Conservation (phyloP, 2,888 invertebrate genomes). For the Chrysotoxum bicinctum region DNA sequence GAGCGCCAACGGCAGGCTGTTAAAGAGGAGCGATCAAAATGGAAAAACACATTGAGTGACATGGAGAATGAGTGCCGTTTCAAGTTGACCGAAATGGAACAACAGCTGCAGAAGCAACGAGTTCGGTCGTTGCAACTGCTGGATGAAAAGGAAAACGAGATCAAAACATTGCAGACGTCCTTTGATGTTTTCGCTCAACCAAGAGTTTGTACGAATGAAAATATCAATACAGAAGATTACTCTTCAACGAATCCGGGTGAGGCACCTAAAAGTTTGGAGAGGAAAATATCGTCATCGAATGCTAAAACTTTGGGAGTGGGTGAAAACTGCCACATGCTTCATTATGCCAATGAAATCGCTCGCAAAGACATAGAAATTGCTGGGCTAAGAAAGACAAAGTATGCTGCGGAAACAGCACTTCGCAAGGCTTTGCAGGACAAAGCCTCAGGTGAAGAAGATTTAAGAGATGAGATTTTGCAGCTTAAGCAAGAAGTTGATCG, state of each 20-base stretch:
- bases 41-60: slow-evolving; percentile 77
- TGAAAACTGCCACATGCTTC: slow-evolving; percentile 89
- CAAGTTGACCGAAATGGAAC: slow-evolving; percentile 85
- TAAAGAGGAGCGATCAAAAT: slow-evolving; percentile 78
- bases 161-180: slow-evolving; percentile 84
- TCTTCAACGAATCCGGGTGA: slow-evolving; percentile 13
- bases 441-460: slow-evolving; percentile 83
- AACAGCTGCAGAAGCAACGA: slow-evolving; percentile 89
- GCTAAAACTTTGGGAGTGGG: slow-evolving; percentile 75
- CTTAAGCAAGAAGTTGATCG: slow-evolving; percentile 86
- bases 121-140: slow-evolving; percentile 89
- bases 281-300: slow-evolving; percentile 69
- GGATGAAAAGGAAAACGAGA: slow-evolving; percentile 90
- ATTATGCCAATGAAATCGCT: slow-evolving; percentile 92
- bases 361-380: slow-evolving; percentile 90
- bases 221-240: slow-evolving; percentile 17
- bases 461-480: slow-evolving; percentile 81
- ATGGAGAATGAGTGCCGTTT: slow-evolving; percentile 83
- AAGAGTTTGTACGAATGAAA: slow-evolving; percentile 73
- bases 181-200: slow-evolving; percentile 83
- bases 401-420: slow-evolving; percentile 83
- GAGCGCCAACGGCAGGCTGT: slow-evolving; percentile 84
- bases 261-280: slow-evolving; percentile 29
- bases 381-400: slow-evolving; percentile 87
- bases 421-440: slow-evolving; percentile 84